phyloP scores from a whole-genome alignment of 2,113 vertebrate genomes.

The Semnornis frantzii region DNA sequence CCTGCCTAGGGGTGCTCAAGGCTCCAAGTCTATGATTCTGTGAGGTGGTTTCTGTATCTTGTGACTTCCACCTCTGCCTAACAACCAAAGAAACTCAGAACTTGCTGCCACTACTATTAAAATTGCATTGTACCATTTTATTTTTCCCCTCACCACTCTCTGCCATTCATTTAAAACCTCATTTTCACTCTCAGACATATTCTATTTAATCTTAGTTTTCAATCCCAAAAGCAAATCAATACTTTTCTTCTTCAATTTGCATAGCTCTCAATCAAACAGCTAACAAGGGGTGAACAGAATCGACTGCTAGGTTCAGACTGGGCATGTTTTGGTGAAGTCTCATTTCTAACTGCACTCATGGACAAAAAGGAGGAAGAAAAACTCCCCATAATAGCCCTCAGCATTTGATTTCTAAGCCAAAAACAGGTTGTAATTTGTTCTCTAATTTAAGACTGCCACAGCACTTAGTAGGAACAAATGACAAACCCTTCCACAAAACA shows the following conservation, averaged over 20 bases:
- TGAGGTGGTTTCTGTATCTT: neutral
- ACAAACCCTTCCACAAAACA: neutral
- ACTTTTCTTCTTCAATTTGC: slow-evolving; percentile 27
- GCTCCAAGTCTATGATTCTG: neutral
- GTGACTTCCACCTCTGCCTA: neutral
- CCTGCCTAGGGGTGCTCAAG: too few species aligned
- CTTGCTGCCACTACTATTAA: neutral
- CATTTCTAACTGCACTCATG: neutral
- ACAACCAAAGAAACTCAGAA: neutral
- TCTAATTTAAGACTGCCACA: slow-evolving; percentile 22
- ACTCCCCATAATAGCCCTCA: neutral
- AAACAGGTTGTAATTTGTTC: slow-evolving; percentile 8
- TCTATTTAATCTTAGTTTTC: slow-evolving; percentile 49
- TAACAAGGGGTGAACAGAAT: slow-evolving; percentile 62
- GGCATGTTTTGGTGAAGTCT: neutral
- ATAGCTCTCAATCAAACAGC: slow-evolving; percentile 57
- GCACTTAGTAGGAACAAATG: neutral
- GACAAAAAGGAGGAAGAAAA: neutral
- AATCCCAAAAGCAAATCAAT: slow-evolving; percentile 46
- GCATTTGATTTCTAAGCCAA: neutral
- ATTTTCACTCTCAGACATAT: slow-evolving; percentile 23
- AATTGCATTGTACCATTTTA: neutral
- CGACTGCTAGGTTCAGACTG: slow-evolving; percentile 4
- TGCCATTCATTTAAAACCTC: slow-evolving; percentile 20
- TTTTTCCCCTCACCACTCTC: neutral